Conservation (phyloP, 2,888 invertebrate genomes). For the Parnassius glacialis region DNA sequence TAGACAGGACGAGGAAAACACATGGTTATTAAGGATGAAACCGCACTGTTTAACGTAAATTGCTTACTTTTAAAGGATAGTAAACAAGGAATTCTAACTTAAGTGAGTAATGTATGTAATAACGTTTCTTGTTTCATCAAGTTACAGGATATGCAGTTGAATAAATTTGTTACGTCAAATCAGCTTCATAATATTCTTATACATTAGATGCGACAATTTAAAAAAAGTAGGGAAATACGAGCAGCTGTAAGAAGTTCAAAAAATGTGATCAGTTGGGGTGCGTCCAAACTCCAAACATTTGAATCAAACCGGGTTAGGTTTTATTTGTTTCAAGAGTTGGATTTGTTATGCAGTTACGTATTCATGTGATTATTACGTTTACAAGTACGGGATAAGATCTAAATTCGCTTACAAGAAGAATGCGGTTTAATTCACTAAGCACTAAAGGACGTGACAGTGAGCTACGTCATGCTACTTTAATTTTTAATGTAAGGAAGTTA, state of each 20-base stretch:
- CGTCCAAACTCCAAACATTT: background rate
- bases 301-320: background rate
- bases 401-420: slow-evolving; percentile 2
- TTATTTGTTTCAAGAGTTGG: background rate
- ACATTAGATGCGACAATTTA: slow-evolving; percentile 37
- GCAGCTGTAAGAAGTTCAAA: slow-evolving; percentile 33
- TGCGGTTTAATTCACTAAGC: background rate
- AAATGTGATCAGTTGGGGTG: background rate
- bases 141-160: slow-evolving; percentile 43
- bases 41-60: slow-evolving; percentile 40
- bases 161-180: slow-evolving; percentile 26
- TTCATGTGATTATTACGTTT: slow-evolving; percentile 4
- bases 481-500: background rate
- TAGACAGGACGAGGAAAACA: slow-evolving; percentile 47
- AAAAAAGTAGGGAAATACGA: slow-evolving; percentile 33
- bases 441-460: background rate
- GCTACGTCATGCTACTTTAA: slow-evolving; percentile 1
- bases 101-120: slow-evolving; percentile 21
- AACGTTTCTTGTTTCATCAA: slow-evolving; percentile 5
- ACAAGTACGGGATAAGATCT: background rate
- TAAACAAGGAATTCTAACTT: slow-evolving; percentile 3
- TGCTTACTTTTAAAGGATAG: slow-evolving; percentile 30
- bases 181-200: slow-evolving; percentile 40
- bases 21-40: slow-evolving; percentile 30
- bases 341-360: background rate